Evolutionary conservation across 2,113 vertebrate genomes (phyloP).

Genomic region (Xiphophorus maculatus): DNA sequence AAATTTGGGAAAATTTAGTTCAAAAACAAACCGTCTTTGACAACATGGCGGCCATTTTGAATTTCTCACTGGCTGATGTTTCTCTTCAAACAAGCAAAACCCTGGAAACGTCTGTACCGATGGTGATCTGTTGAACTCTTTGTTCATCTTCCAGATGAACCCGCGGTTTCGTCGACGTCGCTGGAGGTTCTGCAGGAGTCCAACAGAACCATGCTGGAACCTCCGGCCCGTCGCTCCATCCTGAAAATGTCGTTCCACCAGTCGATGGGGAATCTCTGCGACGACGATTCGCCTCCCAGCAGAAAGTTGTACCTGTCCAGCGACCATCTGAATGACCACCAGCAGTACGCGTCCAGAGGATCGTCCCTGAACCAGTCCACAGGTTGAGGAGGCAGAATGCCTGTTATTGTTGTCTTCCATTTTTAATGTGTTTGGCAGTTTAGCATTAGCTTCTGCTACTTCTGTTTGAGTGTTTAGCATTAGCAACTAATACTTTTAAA

Average conservation of each 20-base stretch:
- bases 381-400: slow-evolving; percentile 28
- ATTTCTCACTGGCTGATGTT: no score
- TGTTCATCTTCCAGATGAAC: neutral
- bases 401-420: no score
- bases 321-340: slow-evolving; percentile 46
- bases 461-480: no score
- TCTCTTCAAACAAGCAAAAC: no score
- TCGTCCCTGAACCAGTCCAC: slow-evolving; percentile 39
- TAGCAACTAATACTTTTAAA: no score
- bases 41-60: no score
- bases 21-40: no score
- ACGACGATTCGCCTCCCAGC: neutral
- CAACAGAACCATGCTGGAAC: neutral
- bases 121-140: no score
- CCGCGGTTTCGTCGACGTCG: neutral
- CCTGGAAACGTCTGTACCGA: no score
- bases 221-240: neutral
- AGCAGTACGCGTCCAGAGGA: neutral
- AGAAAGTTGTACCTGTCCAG: slow-evolving; percentile 40
- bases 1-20: no score
- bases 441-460: no score
- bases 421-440: no score
- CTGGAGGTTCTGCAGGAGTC: slow-evolving; percentile 27
- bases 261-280: slow-evolving; percentile 52
- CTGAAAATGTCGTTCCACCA: slow-evolving; percentile 34